Evolutionary conservation across 2,113 vertebrate species (phyloP), one percentile per base, ranked within the genome.

Genomic region (Antechinus flavipes): DNA sequence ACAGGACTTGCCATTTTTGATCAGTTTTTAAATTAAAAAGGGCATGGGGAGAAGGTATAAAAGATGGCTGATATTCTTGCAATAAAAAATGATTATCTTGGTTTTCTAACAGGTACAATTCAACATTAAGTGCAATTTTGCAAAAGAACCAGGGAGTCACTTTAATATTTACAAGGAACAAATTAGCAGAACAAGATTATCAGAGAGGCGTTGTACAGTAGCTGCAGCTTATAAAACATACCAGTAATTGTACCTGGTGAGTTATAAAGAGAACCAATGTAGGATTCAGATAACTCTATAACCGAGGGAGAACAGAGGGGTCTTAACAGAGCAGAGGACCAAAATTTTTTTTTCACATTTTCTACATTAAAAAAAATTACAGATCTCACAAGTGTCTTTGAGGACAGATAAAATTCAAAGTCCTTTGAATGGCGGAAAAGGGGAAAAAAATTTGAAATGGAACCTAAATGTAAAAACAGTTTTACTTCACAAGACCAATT

Each of bases 401-500:
- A 98, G 96, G 98, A 98, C 98, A 99, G 98, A 99, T 97, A 98
- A 97, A 98, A 97, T 98, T 98, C 95, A 50, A 98, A 98, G 98
- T 99, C 97, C 98, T 98, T 90, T 98, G 97, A 98, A 98, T 93
- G 92, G 95, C 92, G 92, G 26, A 50, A 90, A 94, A 96, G 90
- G 95, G 76, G 56, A 55, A 94, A 95, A 97, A 98, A 98, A 97
- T 76, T 98, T 98, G 99, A 99, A 98, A 97, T 95, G 97, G 98
- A 97, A 97, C 96, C 97, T 98, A 98, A 98, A 97, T 98, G 97
- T 94, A 97, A 98, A 98, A 96, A 98, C 92, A 96, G 93, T 97
- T 99, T 99, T 99, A 99, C 99, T 99, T 99, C 97, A 99, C 99
- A 98, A 99, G 99, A 98, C 99, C 99, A 84, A 99, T 99, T 99